Evolutionary conservation across 2,888 invertebrate species (phyloP).

Genomic region (Labia minor): DNA sequence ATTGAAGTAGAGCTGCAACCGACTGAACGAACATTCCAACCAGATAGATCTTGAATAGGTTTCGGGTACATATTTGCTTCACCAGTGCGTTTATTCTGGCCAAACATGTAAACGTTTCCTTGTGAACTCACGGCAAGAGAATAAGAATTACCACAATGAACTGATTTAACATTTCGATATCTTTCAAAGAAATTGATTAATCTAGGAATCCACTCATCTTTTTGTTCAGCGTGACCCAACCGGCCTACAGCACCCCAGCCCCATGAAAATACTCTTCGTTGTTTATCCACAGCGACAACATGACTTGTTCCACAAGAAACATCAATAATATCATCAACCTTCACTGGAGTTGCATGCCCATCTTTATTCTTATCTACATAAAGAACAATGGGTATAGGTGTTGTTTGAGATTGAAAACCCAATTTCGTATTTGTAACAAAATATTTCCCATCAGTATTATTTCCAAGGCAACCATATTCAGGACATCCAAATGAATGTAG

Average conservation of each 20-base stretch:
- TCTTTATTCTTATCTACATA: slow-evolving; percentile 83
- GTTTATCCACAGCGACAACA: slow-evolving; percentile 75
- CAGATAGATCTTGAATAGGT: slow-evolving; percentile 83
- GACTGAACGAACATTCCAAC: slow-evolving; percentile 80
- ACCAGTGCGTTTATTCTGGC: slow-evolving; percentile 83
- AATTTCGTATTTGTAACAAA: slow-evolving; percentile 82
- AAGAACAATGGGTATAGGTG: slow-evolving; percentile 71
- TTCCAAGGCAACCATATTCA: slow-evolving; percentile 80
- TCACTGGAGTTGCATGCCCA: slow-evolving; percentile 70
- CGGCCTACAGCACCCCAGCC: slow-evolving; percentile 93
- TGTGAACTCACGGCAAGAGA: slow-evolving; percentile 73
- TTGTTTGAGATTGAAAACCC: slow-evolving; percentile 72
- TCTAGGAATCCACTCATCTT: slow-evolving; percentile 80
- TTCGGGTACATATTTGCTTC: slow-evolving; percentile 97
- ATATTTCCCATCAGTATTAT: slow-evolving; percentile 87
- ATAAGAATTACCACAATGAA: slow-evolving; percentile 76
- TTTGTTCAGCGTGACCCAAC: slow-evolving; percentile 83
- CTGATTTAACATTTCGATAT: slow-evolving; percentile 69
- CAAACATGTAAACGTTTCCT: slow-evolving; percentile 70
- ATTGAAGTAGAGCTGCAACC: slow-evolving; percentile 75
- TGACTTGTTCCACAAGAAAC: slow-evolving; percentile 88
- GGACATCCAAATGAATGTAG: slow-evolving; percentile 86
- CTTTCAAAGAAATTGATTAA: slow-evolving; percentile 81
- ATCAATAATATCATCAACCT: slow-evolving; percentile 77
- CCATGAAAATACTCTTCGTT: slow-evolving; percentile 85